These are phyloP conservation scores for Spongilla lacustris DNA, from an alignment of 37 sponge, comb jelly and placozoan genomes.

Conservation along the genomic window DNA sequence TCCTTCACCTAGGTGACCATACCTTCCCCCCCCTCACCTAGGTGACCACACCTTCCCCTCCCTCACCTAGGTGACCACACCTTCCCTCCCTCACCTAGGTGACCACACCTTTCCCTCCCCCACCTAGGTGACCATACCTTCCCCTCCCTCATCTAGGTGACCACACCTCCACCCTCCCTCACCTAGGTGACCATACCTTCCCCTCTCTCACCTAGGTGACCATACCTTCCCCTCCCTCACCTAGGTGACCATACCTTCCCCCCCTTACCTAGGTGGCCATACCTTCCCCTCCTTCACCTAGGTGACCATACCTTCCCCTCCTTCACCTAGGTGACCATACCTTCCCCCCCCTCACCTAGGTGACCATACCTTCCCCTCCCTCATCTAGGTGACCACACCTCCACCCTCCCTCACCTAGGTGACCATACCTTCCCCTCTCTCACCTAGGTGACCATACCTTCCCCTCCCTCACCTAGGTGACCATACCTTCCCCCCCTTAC, in stretches of 20 bases:
- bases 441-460: background rate
- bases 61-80: no score
- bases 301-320: background rate
- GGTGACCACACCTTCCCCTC: background rate
- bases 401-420: no score
- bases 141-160: no score
- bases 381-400: background rate
- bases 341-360: background rate
- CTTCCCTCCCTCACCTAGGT: background rate
- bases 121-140: background rate
- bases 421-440: background rate
- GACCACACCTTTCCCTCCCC: background rate
- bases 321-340: no score
- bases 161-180: background rate
- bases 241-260: background rate
- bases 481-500: background rate
- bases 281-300: background rate
- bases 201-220: background rate
- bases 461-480: background rate
- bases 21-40: background rate
- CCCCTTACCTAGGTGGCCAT: background rate
- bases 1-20: background rate
- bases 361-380: background rate
- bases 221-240: constrained; percentile 48
- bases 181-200: background rate